Evolutionary conservation across 2,797 vertebrate genomes (phyloP), one percentile per base, ranked within the genome.

Genomic region (Pterois miles): DNA sequence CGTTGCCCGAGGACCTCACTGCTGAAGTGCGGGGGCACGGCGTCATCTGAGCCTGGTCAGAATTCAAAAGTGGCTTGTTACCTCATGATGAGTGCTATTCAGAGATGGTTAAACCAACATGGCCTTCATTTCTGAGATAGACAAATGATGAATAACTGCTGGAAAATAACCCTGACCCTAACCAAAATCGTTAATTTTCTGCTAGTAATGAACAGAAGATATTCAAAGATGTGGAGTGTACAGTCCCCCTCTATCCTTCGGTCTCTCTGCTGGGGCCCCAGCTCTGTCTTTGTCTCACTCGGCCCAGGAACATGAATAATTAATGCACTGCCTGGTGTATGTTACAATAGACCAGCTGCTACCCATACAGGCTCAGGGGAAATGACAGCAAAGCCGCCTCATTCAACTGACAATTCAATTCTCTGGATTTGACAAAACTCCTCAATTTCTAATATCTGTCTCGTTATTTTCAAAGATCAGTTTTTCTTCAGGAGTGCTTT

Each of bases 31-130:
- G 96, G 94, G 14, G 96, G 88, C 66, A 93, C 33, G 1, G 94
- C 93, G 70, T 95, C 96, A 54, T 94, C 94, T 2, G 95, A 96
- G 13, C 92, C 98, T 99, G 83, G 53, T 8, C 10, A 70, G 5
- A 58, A 29, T 14, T 34, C 0, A 74, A 31, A 6, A 20, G 1
- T 1, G 46, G 0, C 22, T 48, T 8, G 22, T 87, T 83, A 86
- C 7, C 20, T 73, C 16, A 22, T 4, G 40, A 43, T 7, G 40
- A n/a, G 8, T 8, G 11, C 3, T 5, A n/a, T 4, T 67, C n/a
- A 29, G 14, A 70, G n/a, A 57, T 22, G 10, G 43, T 18, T 20
- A 8, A 16, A 60, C 13, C 5, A n/a, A 31, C 7, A 54, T 1
- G 1, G 2, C 23, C 34, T 6, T 58, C 8, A 31, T 13, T 27